phyloP scores from a whole-genome alignment of 2,888 invertebrate genomes.

The Halictus ligatus region DNA sequence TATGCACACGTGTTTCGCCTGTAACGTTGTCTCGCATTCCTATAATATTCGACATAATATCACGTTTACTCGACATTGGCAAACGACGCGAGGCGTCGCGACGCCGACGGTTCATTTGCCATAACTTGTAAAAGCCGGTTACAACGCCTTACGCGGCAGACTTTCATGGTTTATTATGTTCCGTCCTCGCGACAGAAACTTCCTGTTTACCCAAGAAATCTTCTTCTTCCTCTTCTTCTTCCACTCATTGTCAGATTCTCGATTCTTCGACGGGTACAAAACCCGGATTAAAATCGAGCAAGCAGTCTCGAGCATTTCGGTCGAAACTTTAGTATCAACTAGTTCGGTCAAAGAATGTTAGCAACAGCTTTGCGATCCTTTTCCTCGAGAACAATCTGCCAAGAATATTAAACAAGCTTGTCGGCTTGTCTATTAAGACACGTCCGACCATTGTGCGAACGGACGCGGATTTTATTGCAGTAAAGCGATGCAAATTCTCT shows the following conservation, averaged over 20 bases:
- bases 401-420: background rate
- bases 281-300: background rate
- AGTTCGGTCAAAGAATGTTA: background rate
- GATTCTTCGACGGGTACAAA: background rate
- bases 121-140: background rate
- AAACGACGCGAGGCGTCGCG: background rate
- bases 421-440: background rate
- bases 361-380: background rate
- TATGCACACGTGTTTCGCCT: background rate
- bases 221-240: background rate
- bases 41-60: conserved; percentile 14
- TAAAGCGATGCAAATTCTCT: background rate
- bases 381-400: background rate
- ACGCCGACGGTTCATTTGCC: background rate
- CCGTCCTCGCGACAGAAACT: background rate
- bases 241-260: background rate
- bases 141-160: background rate
- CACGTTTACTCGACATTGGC: background rate
- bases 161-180: background rate
- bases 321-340: background rate
- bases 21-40: conserved; percentile 9
- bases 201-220: background rate
- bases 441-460: background rate
- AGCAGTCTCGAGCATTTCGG: background rate
- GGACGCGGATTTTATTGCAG: background rate